Evolutionary conservation across 2,888 invertebrate species (phyloP), one percentile per base, ranked within the genome.

Genomic region (Sphaerophoria rueppellii): DNA sequence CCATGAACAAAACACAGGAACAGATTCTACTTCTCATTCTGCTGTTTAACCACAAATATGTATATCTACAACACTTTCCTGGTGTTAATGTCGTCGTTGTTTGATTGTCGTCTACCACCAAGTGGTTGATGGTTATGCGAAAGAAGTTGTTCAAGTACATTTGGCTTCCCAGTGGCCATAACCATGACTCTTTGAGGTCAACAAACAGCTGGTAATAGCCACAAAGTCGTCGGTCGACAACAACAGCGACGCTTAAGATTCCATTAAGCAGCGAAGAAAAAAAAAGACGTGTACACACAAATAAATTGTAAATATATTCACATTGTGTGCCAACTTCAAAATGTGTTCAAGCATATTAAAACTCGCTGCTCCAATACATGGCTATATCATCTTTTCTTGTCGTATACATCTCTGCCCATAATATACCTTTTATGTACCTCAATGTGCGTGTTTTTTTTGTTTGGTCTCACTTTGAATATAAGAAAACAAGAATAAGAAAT

Each of bases 171-270:
- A 81, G 81, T 91, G 90, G 90, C 91, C 90, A 89, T 90, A 90
- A 90, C 91, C 90, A 89, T 91, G 90, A 91, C 90, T 88, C 89
- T 90, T 90, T 90, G 91, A 91, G 91, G 91, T 91, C 91, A 91
- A 91, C 89, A 91, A 91, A 91, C 91, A 91, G 91, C 92, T 91
- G 90, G 88, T 88, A 88, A 89, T 63, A 75, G 65, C 55, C 58
- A 67, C 72, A 55, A 73, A 72, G 63, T 24, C 76, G 43, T 61
- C 80, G 69, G 50, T 74, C 76, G 54, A 52, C 60, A 35, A 72
- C 78, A 9, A 43, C 11, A 12, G 48, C 60, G 72, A 72, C 80
- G 69, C 72, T 76, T 76, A 85, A 85, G 65, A 70, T 81, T 81
- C 85, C 85, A 85, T 80, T 77, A 76, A 85, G 76, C 12, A 24